These are phyloP conservation scores for Gavialis gangeticus DNA, from an alignment of 2,113 vertebrate species.

Conservation along the genomic window DNA sequence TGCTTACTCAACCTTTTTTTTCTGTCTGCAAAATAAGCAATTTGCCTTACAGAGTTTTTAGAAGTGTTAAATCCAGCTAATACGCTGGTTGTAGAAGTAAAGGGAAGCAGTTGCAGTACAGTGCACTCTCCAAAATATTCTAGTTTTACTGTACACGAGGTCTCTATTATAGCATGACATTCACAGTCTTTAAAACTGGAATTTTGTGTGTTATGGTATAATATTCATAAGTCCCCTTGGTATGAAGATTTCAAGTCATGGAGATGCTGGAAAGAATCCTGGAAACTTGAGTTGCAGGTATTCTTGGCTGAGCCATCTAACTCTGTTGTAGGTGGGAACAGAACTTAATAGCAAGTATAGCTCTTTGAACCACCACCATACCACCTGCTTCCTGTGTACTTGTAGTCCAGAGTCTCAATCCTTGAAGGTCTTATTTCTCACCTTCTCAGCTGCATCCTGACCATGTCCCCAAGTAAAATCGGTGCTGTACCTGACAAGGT, in stretches of 20 bases:
- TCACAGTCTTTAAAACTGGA: no score
- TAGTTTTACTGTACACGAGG: no score
- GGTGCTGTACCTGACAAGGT: background rate
- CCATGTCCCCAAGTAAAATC: background rate
- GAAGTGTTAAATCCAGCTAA: background rate
- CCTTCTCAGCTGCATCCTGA: background rate
- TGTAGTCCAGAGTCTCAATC: rapidly evolving
- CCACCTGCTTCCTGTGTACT: rapidly evolving
- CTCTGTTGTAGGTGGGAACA: rapidly evolving
- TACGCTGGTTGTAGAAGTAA: background rate
- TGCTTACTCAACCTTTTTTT: background rate
- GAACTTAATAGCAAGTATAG: background rate
- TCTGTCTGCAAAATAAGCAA: background rate
- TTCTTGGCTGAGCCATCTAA: rapidly evolving
- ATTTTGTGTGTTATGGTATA: background rate
- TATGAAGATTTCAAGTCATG: rapidly evolving
- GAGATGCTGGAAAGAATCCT: background rate
- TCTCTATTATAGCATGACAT: background rate
- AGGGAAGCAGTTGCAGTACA: background rate
- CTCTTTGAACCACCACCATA: rapidly evolving
- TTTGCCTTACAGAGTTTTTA: background rate
- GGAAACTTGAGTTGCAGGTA: rapidly evolving
- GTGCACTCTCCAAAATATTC: background rate
- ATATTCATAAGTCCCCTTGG: background rate
- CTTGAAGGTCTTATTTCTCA: background rate